Base-by-base conservation (phyloP, 2,113 vertebrate species). In the Corapipo altera region DNA sequence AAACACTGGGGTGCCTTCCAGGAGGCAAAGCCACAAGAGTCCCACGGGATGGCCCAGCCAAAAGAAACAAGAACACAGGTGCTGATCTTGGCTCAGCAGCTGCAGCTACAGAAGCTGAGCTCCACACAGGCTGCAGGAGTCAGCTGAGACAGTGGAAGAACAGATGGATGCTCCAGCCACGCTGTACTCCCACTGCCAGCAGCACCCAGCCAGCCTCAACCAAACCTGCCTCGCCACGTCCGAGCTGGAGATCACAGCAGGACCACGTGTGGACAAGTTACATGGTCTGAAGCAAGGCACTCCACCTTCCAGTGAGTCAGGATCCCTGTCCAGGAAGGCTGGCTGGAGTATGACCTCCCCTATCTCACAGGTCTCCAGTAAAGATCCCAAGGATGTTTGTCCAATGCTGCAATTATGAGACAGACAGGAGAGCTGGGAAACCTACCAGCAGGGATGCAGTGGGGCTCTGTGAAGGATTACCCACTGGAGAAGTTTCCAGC, bases 401-500 rank as follows among this genome's bases (percentile, higher is more conserved):
- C 55, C 54, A 76, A 44, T 0, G 7, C 51, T 46, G 44, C 0
- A 0, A 57, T 72, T 30, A 64, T 0, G 0, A 16, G 43, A 79
- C 44, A 58, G 48, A n/a, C 41, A 69, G 59, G 37, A 86, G 27
- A 0, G 2, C 72, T 71, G 72, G 61, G 69, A 84, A 65, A 24
- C 54, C 24, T 12, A 11, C 57, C 39, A 41, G 51, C 35, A 69
- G 64, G 30, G 54, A 27, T 11, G 10, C 2, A 14, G 9, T n/a
- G 27, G 14, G 23, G 64, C 18, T 65, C 54, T 41, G 32, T 33
- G 61, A 74, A 62, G n/a, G 64, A 39, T 23, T 21, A 16, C 9
- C 33, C 2, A 0, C 33, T 37, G 19, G 20, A 78, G 26, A 18
- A 81, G 0, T 65, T 73, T 33, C 55, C 78, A 89, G 35, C 57